Conservation (phyloP, 2,888 invertebrate species). For the Cylindroiulus punctatus region DNA sequence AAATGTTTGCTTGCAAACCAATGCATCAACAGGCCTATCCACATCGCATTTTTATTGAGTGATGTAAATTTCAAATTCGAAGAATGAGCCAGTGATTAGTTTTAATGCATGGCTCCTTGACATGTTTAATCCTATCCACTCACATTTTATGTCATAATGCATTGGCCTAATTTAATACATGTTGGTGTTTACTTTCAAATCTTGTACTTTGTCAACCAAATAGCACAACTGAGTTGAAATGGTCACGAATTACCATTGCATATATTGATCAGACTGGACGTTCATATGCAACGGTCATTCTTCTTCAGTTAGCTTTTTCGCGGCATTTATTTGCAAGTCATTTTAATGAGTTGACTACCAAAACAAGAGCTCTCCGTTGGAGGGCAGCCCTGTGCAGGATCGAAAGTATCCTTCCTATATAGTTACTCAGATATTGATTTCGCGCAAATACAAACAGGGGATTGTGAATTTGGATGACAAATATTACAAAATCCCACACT, state of each 20-base stretch:
- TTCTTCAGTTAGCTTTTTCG: background rate
- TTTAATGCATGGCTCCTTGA: too few species aligned
- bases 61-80: too few species aligned
- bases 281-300: background rate
- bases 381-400: background rate
- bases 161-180: too few species aligned
- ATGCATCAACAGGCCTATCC: too few species aligned
- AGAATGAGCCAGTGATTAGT: too few species aligned
- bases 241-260: background rate
- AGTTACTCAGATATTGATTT: background rate
- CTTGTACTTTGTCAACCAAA: background rate
- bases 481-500: too few species aligned
- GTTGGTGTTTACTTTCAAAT: background rate
- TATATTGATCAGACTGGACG: background rate
- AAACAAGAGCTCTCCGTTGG: background rate
- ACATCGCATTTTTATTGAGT: too few species aligned
- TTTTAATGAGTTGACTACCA: background rate
- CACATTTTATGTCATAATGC: too few species aligned
- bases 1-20: too few species aligned
- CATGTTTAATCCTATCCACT: too few species aligned
- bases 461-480: too few species aligned
- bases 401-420: background rate
- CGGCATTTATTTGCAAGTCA: background rate
- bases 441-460: background rate
- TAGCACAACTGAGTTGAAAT: background rate